phyloP scores from a whole-genome alignment of 23 tunicate species.

The Phallusia fumigata region DNA sequence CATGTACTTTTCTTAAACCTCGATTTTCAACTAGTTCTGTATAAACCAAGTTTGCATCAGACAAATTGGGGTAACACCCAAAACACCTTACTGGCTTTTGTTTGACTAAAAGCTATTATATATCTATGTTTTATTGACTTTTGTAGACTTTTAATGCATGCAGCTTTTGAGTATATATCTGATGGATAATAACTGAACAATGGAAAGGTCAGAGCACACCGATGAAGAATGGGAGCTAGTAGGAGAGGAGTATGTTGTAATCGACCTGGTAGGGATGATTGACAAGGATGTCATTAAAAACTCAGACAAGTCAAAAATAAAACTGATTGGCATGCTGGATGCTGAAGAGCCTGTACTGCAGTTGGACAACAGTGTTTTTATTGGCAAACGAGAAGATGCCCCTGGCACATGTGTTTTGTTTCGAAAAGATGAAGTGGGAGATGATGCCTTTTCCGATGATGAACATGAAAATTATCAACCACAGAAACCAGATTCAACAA shows the following conservation, averaged over 20 bases:
- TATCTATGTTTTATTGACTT: too few species aligned
- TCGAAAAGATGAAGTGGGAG: slow-evolving; percentile 18
- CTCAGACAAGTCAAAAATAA: slow-evolving; percentile 39
- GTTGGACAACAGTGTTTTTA: slow-evolving; percentile 49
- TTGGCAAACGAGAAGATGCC: slow-evolving; percentile 60
- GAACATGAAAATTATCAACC: not conserved
- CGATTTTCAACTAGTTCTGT: too few species aligned
- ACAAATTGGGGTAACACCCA: too few species aligned
- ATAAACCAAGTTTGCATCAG: too few species aligned
- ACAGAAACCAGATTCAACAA: not conserved
- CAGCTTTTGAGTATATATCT: too few species aligned
- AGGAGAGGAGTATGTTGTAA: slow-evolving; percentile 58
- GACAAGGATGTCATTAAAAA: slow-evolving; percentile 26
- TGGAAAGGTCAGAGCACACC: not conserved
- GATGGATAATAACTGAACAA: not conserved
- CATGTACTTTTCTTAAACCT: too few species aligned
- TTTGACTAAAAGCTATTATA: too few species aligned
- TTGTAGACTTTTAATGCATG: too few species aligned
- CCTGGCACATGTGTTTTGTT: slow-evolving; percentile 78
- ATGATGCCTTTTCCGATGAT: slow-evolving; percentile 9
- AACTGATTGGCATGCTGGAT: slow-evolving; percentile 64
- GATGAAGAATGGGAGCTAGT: slow-evolving; percentile 83
- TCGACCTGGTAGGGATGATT: slow-evolving; percentile 59
- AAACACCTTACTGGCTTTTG: too few species aligned
- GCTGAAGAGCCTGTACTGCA: slow-evolving; percentile 64